Conservation (phyloP, 2,797 vertebrate species). For the Coregonus ussuriensis region DNA sequence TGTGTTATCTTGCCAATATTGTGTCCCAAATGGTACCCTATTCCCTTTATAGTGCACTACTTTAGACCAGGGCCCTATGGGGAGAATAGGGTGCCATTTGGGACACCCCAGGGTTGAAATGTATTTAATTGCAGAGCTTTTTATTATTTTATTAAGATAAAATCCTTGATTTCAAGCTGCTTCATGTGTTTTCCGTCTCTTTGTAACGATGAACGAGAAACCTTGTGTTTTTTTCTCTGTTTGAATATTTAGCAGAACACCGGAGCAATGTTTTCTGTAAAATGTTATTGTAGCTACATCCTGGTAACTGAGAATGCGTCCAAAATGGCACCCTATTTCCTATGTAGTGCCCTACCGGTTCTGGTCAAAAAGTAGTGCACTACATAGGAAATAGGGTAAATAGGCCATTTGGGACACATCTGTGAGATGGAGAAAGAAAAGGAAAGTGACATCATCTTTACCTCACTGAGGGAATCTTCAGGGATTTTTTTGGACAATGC, state of each 20-base stretch:
- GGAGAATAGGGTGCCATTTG: too few relatives aligned
- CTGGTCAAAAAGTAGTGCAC: too few relatives aligned
- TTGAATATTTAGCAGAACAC: constrained; percentile 78
- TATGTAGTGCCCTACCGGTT: too few relatives aligned
- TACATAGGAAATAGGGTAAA: constrained; percentile 22
- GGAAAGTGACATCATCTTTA: constrained; percentile 74
- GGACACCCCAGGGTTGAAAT: too few relatives aligned
- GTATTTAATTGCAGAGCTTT: constrained; percentile 58
- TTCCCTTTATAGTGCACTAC: too few relatives aligned
- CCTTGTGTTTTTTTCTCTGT: constrained; percentile 75
- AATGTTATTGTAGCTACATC: constrained; percentile 76
- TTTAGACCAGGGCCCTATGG: too few relatives aligned
- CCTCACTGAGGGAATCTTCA: constrained; percentile 96
- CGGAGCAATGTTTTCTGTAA: constrained; percentile 81
- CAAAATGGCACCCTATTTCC: too few relatives aligned
- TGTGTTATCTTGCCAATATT: too few relatives aligned
- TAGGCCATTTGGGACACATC: constrained; percentile 36
- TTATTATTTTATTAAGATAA: constrained; percentile 68
- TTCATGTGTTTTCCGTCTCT: constrained; percentile 72
- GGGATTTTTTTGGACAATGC: constrained; percentile 93
- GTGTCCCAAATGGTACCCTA: too few relatives aligned
- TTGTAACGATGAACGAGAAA: constrained; percentile 73
- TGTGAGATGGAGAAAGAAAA: constrained; percentile 48
- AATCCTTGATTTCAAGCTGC: constrained; percentile 76
- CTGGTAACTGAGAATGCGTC: not conserved